Base-by-base conservation (phyloP, 2,888 invertebrate species). In the Oligia fasciuncula region DNA sequence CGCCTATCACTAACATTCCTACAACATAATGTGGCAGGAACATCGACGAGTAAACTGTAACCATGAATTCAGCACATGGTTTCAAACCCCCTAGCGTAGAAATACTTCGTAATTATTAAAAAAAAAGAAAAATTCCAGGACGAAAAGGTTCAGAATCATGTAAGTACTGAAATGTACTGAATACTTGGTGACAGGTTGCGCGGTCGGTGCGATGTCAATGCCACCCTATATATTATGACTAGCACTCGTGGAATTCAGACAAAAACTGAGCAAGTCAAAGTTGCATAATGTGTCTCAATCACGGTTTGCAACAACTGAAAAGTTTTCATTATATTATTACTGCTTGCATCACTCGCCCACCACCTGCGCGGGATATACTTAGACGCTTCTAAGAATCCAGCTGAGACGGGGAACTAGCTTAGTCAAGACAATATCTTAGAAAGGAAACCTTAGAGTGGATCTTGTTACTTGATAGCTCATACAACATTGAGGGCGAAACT, bases 321-420 rank as follows among this genome's bases (percentile, higher is more conserved):
- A 80, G 76, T 80, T 80, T 81, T 49, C 57, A 80, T 69, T 76
- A 69, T 69, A 68, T 76, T 81, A 76, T 63, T 57, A 76, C 76
- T 81, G 19, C 29, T 40, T 69, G 57, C 81, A 76, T 63, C 62
- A 68, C 23, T 63, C 40, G 19, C 51, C 17, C 51, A 62, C 69
- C 62, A 57, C 81, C 68, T 62, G 81, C 11, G 49, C 23, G 40
- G 63, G 23, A 71, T 57, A 57, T 65, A 73, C 65, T 73, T 49
- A 57, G 49, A n/a, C n/a, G 40, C 57, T 80, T 69, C 49, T 76
- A 65, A 60, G 43, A 69, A 76, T 40, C 19, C 67, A 65, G 40
- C 57, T 81, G 76, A 76, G 69, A 69, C 40, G 5, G 11, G 49
- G 65, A n/a, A 49, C 46, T 81, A 57, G 29, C 29, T 51, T 17